Evolutionary conservation across 2,888 invertebrate species (phyloP).

Genomic region (Aricia artaxerxes): DNA sequence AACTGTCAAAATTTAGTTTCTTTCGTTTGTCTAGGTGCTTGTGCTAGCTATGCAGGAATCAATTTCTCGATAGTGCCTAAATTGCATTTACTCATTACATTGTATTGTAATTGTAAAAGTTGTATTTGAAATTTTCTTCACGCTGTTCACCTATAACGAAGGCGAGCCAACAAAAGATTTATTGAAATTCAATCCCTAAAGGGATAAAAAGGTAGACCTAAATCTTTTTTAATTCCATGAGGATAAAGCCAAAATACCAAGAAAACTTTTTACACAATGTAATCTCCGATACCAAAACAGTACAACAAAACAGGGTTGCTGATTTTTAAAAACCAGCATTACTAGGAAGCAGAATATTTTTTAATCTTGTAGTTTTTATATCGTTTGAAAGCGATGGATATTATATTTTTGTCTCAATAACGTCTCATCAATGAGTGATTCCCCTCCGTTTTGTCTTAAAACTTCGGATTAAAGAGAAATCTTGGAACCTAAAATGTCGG

Average conservation of each 20-base stretch:
- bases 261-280: slow-evolving; percentile 15
- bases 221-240: slow-evolving; percentile 11
- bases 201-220: slow-evolving; percentile 21
- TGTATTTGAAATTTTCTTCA: background rate
- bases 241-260: slow-evolving; percentile 2
- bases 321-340: background rate
- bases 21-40: too few relatives aligned
- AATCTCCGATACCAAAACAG: background rate
- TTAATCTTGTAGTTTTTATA: background rate
- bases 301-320: background rate
- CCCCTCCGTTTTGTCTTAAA: background rate
- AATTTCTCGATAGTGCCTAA: too few relatives aligned
- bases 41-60: too few relatives aligned
- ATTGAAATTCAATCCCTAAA: slow-evolving; percentile 17
- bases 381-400: background rate
- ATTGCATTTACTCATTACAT: background rate
- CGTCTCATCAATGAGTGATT: background rate
- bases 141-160: background rate
- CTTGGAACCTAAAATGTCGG: slow-evolving; percentile 29
- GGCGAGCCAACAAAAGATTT: slow-evolving; percentile 8
- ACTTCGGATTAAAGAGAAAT: background rate
- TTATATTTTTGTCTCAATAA: background rate
- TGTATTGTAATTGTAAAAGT: background rate
- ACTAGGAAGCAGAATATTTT: background rate
- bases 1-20: too few relatives aligned